Evolutionary conservation across 2,113 vertebrate genomes (phyloP), one percentile per base, ranked within the genome.

Genomic region (Australoheros scitulus): DNA sequence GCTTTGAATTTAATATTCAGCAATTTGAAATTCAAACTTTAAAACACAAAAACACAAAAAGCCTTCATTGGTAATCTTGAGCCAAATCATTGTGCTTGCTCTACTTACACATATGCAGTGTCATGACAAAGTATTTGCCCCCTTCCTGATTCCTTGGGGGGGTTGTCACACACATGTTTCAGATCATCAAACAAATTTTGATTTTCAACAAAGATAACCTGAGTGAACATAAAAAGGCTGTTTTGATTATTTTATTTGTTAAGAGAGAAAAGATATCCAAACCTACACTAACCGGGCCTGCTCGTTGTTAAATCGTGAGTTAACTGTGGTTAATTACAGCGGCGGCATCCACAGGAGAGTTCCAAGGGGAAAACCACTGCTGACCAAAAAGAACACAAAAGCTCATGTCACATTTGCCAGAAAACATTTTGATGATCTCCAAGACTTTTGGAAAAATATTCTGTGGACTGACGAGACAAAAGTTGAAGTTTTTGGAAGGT

Each of bases 241-340:
- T 26, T 26, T 26, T 26, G 26, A 26, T 26, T 26, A 26, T 65
- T 64, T 64, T 0, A 0, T 65, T 65, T 68, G 7, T 36, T 36
- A 36, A 43, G 22, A 43, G 0, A 68, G 43, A 68, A 22, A 0
- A 17, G 5, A 65, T 29, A 29, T 29, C 29, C 29, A 43, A 65
- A 65, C 13, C 36, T 7, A 65, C 36, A 2, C 13, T 65, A 43
- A 1, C 63, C 43, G 59, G 36, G 7, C 63, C 63, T 43, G 2
- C 10, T 38, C 43, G 36, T 65, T 65, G 22, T 36, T 36, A 36
- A 36, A 36, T 36, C 34, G 26, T 68, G 63, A 47, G 0, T 43
- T 68, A 0, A 68, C 22, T 26, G 63, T 47, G 14, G 43, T 65
- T 47, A 68, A 47, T 36, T 47, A 29, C 26, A 26, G 26, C 26